A percentile compares a stretch with the other conserved stretches of the same genome.
Evolutionary conservation across 2,797 vertebrate species (phyloP).

Genomic region (Orestias chungarensis): DNA sequence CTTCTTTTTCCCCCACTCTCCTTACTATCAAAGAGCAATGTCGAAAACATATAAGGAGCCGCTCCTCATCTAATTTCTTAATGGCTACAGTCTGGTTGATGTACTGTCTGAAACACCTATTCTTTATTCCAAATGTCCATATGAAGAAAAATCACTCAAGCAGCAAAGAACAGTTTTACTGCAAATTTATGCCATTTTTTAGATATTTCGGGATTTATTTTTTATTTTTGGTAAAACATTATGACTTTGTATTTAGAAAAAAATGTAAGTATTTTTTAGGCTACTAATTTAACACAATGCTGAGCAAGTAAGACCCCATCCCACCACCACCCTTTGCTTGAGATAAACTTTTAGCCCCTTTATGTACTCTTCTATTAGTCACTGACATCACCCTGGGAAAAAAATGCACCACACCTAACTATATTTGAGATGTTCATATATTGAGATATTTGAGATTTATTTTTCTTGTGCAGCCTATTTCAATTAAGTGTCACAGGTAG

Average conservation of each 20-base stretch:
- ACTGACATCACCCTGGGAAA: neutral
- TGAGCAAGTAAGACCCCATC: too few relatives aligned
- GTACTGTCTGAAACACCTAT: neutral
- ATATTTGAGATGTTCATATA: neutral
- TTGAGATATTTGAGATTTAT: neutral
- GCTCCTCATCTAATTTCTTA: constrained; percentile 1
- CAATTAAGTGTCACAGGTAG: too few relatives aligned
- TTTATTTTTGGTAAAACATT: neutral
- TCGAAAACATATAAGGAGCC: neutral
- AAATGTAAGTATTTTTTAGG: neutral
- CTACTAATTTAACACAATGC: too few relatives aligned
- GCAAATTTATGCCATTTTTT: neutral
- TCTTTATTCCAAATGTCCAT: neutral
- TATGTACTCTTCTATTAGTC: too few relatives aligned
- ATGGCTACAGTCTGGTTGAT: neutral
- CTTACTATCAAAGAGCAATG: neutral
- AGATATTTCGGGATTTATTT: neutral
- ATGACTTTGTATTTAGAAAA: neutral
- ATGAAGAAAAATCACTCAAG: neutral
- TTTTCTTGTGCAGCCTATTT: neutral
- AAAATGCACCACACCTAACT: too few relatives aligned
- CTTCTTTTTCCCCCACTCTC: neutral
- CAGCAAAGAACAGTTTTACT: neutral
- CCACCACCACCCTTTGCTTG: too few relatives aligned
- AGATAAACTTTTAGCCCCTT: neutral